phyloP scores from a whole-genome alignment of 2,888 invertebrate genomes.

The Cyclophora albipunctata region DNA sequence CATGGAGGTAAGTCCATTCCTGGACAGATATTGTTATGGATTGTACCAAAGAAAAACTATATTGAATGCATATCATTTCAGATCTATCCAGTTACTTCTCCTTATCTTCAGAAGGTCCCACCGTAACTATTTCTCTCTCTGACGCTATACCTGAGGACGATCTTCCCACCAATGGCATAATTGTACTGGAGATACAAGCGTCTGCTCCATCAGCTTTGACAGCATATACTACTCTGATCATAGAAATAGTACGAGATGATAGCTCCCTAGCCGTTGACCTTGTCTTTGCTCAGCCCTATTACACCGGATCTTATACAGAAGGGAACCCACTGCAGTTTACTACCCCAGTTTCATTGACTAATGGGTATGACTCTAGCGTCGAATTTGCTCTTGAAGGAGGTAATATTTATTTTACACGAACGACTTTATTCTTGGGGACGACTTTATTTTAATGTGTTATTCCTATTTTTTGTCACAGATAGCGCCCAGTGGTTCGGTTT shows the following conservation, averaged over 20 bases:
- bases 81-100: no score
- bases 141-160: slow-evolving; percentile 26
- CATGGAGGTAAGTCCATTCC: slow-evolving; percentile 23
- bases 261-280: no score
- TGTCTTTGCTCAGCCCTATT: no score
- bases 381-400: slow-evolving; percentile 30
- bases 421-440: no score
- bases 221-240: slow-evolving; percentile 26
- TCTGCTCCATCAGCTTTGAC: slow-evolving; percentile 19
- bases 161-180: slow-evolving; percentile 23
- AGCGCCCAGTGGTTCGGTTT: slow-evolving; percentile 26
- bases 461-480: slow-evolving; percentile 19
- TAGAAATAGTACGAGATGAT: slow-evolving; percentile 16
- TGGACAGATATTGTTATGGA: no score
- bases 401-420: slow-evolving; percentile 3
- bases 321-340: slow-evolving; percentile 19
- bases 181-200: slow-evolving; percentile 28
- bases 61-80: no score
- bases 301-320: slow-evolving; percentile 26
- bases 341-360: slow-evolving; percentile 19
- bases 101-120: neutral
- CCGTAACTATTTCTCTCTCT: slow-evolving; percentile 13
- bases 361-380: slow-evolving; percentile 25
- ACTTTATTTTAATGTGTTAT: no score
- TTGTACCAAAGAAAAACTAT: no score